Conservation (phyloP, 2,888 invertebrate genomes). For the Hirtodrosophila cameraria region DNA sequence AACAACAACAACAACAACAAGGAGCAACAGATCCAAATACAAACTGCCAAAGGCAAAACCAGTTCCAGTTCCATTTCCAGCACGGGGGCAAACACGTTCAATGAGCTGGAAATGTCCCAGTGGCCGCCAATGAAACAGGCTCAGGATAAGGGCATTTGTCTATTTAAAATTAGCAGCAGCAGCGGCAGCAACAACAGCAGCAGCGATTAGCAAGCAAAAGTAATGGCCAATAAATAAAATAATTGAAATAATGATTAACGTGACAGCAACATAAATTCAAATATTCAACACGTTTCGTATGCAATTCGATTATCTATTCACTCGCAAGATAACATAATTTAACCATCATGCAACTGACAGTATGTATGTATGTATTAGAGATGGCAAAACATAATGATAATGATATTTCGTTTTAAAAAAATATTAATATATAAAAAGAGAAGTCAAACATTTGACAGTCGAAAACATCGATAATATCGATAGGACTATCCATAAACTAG, state of each 20-base stretch:
- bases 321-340: no score
- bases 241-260: slow-evolving; percentile 28
- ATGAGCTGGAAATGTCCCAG: slow-evolving; percentile 68
- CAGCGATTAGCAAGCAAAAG: slow-evolving; percentile 31
- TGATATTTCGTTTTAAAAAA: no score
- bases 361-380: slow-evolving; percentile 10
- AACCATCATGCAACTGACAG: slow-evolving; percentile 25
- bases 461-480: no score
- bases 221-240: slow-evolving; percentile 34
- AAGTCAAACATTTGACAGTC: no score
- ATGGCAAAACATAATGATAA: no score
- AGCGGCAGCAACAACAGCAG: slow-evolving; percentile 5
- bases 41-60: slow-evolving; percentile 7
- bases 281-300: slow-evolving; percentile 14
- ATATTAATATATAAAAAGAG: no score
- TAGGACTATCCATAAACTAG: no score
- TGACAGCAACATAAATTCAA: slow-evolving; percentile 15
- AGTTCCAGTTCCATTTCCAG: slow-evolving; percentile 11
- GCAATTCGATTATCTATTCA: slow-evolving; percentile 33
- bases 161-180: slow-evolving; percentile 3
- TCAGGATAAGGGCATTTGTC: slow-evolving; percentile 15
- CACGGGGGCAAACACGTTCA: slow-evolving; percentile 43
- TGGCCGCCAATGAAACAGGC: slow-evolving; percentile 35
- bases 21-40: not conserved
- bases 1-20: not conserved